A percentile compares a stretch with the other conserved stretches of the same genome.
Evolutionary conservation across 2,113 vertebrate genomes (phyloP).

Genomic region (Neolamprologus devosi): DNA sequence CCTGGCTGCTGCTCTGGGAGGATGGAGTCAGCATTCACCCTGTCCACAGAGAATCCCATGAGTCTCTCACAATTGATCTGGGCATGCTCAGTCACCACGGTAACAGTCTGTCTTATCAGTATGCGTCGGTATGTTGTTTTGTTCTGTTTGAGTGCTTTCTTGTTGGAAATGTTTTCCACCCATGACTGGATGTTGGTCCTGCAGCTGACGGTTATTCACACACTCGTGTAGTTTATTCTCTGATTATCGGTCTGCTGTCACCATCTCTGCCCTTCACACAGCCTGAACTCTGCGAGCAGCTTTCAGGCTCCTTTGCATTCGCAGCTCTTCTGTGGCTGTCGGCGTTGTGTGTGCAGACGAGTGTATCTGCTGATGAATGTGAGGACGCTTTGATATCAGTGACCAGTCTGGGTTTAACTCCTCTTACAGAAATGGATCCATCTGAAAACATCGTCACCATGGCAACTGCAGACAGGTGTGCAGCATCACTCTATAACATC

Average conservation of each 20-base stretch:
- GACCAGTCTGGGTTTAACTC: neutral
- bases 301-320: neutral
- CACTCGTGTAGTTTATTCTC: neutral
- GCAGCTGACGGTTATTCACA: neutral
- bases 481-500: neutral
- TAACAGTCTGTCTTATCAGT: neutral
- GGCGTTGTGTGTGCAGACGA: neutral
- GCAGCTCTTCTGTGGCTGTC: neutral
- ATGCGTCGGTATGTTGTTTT: neutral
- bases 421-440: constrained; percentile 6
- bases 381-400: neutral
- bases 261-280: neutral
- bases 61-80: constrained; percentile 24
- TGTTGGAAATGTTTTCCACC: neutral
- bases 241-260: neutral
- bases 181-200: neutral
- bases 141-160: neutral
- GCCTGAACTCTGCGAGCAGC: neutral
- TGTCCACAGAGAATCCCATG: neutral
- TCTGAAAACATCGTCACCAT: constrained; percentile 39
- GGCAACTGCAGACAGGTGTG: constrained; percentile 25
- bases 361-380: neutral
- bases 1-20: constrained; percentile 57
- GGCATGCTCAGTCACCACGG: constrained; percentile 15
- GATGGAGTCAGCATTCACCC: constrained; percentile 56